These are phyloP conservation scores for Plotosus lineatus DNA, from an alignment of 2,113 vertebrate species.

Conservation along the genomic window DNA sequence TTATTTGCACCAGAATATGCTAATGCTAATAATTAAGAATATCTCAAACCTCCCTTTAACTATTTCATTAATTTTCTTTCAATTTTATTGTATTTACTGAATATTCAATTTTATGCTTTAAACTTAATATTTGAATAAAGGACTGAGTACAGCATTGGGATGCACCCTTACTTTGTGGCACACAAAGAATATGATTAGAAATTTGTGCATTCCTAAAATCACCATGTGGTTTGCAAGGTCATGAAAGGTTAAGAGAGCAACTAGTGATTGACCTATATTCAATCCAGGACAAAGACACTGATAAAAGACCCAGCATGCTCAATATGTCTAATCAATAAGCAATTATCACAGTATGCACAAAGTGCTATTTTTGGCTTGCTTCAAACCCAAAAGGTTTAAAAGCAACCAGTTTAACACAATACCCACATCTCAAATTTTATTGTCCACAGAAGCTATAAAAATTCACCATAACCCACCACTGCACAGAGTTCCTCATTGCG, in stretches of 20 bases:
- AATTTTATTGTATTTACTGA: not conserved
- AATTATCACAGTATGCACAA: slow-evolving; percentile 43
- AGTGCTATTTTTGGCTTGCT: not conserved
- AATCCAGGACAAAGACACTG: slow-evolving; percentile 20
- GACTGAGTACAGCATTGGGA: not conserved
- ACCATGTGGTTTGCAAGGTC: slow-evolving; percentile 27
- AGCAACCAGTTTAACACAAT: slow-evolving; percentile 5
- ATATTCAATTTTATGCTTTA: not conserved
- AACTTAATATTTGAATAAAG: not conserved
- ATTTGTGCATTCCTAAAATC: slow-evolving; percentile 17
- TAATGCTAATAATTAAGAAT: not conserved
- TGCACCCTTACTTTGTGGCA: not conserved
- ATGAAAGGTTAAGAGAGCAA: slow-evolving; percentile 31
- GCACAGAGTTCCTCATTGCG: slow-evolving; percentile 1
- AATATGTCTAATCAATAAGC: slow-evolving; percentile 45
- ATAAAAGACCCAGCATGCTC: slow-evolving; percentile 22
- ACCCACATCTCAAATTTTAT: not conserved
- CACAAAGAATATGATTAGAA: slow-evolving; percentile 13
- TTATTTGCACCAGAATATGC: not conserved
- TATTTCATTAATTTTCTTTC: not conserved
- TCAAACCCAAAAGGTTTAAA: not conserved
- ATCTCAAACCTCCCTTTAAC: not conserved
- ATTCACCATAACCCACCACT: not conserved
- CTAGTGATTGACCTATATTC: slow-evolving; percentile 36
- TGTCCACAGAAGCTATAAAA: slow-evolving; percentile 7